phyloP scores from a whole-genome alignment of 2,113 vertebrate genomes.

The Trematocara zebra region DNA sequence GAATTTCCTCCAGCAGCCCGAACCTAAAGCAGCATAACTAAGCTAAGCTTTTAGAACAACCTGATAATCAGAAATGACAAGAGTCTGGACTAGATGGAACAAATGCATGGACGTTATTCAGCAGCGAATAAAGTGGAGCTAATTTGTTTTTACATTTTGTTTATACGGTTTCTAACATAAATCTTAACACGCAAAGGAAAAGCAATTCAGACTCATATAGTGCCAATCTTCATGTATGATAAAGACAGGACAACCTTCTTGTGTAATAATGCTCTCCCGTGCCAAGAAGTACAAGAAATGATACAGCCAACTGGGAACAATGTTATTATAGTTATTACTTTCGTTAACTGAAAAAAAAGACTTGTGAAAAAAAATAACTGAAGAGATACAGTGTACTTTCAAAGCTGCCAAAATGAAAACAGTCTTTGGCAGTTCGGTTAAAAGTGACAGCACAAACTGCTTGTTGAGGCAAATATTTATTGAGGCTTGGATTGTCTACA shows the following conservation, averaged over 20 bases:
- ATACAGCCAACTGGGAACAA: background rate
- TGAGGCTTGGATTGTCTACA: background rate
- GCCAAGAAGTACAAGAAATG: background rate
- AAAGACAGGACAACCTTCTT: background rate
- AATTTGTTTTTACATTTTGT: background rate
- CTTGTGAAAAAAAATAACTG: background rate
- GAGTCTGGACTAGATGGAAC: background rate
- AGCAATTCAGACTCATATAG: background rate
- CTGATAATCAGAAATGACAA: background rate
- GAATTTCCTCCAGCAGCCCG: background rate
- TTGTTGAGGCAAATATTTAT: background rate
- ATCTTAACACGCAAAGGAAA: background rate
- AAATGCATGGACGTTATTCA: background rate
- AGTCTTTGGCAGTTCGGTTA: background rate
- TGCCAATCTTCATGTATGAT: background rate
- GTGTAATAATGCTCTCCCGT: background rate
- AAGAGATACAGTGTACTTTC: background rate
- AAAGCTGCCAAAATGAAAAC: background rate
- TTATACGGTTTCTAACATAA: background rate
- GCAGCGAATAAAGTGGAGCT: accelerated
- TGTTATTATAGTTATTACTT: background rate
- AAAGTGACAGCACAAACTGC: background rate
- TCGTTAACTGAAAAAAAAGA: background rate
- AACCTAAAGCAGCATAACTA: background rate
- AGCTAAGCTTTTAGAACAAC: background rate